These are phyloP conservation scores for Orchestia grillus DNA, from an alignment of 1,140 invertebrate species.

Conservation along the genomic window DNA sequence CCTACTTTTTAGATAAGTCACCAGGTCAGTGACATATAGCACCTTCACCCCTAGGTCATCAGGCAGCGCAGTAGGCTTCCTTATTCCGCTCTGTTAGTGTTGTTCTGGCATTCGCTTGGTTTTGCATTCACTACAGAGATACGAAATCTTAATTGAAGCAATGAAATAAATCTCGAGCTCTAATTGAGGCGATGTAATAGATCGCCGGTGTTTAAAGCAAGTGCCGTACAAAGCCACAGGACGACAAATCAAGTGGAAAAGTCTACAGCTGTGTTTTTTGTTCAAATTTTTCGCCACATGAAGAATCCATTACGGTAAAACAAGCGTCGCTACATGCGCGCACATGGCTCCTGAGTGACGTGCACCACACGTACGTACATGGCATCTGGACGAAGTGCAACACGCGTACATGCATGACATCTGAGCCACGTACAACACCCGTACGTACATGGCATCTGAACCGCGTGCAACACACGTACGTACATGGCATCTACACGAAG, in stretches of 20 bases:
- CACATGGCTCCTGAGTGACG: too few species aligned
- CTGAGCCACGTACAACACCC: too few species aligned
- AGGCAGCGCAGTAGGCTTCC: neutral
- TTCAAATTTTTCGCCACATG: too few species aligned
- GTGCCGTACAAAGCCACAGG: neutral
- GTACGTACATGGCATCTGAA: too few species aligned
- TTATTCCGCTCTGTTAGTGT: neutral
- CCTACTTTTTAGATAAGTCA: neutral
- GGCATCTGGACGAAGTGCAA: too few species aligned
- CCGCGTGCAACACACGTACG: too few species aligned
- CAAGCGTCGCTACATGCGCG: too few species aligned
- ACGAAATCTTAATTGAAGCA: neutral
- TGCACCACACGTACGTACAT: too few species aligned
- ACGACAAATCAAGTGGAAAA: neutral
- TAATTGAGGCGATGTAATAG: neutral
- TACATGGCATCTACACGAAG: too few species aligned
- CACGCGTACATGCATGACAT: too few species aligned
- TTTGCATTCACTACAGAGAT: neutral
- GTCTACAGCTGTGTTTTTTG: neutral
- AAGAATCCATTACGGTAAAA: too few species aligned
- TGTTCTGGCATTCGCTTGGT: neutral
- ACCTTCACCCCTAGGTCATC: neutral
- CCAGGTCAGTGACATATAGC: neutral
- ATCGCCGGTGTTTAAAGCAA: neutral
- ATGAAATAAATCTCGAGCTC: neutral